Evolutionary conservation across 2,888 invertebrate genomes (phyloP).

Genomic region (Brachyptera risi): DNA sequence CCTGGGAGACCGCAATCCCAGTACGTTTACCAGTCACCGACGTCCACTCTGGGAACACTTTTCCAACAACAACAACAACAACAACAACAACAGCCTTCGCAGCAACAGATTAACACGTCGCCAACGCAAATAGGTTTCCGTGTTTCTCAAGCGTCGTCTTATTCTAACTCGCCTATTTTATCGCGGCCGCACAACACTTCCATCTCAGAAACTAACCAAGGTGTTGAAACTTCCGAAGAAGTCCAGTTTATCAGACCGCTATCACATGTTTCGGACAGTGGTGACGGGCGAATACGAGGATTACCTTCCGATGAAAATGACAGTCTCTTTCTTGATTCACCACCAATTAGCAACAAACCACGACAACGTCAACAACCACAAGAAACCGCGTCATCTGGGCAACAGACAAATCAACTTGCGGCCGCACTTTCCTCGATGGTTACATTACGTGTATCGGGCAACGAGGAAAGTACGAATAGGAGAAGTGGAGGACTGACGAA

Average conservation of each 20-base stretch:
- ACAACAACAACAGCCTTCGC: slow-evolving; percentile 46
- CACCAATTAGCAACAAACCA: slow-evolving; percentile 31
- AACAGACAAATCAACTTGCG: slow-evolving; percentile 33
- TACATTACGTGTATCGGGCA: slow-evolving; percentile 55
- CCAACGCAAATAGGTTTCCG: slow-evolving; percentile 31
- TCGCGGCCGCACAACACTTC: slow-evolving; percentile 37
- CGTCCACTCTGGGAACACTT: slow-evolving; percentile 37
- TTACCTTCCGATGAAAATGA: slow-evolving; percentile 47
- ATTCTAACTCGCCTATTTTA: slow-evolving; percentile 43
- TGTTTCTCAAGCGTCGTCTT: slow-evolving; percentile 42
- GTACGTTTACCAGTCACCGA: slow-evolving; percentile 38
- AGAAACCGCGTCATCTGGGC: slow-evolving; percentile 31
- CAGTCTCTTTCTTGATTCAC: slow-evolving; percentile 30
- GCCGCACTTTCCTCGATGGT: slow-evolving; percentile 44
- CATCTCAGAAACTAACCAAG: slow-evolving; percentile 38
- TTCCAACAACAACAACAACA: slow-evolving; percentile 41
- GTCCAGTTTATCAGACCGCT: slow-evolving; percentile 63
- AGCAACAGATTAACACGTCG: slow-evolving; percentile 39
- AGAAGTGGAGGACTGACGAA: slow-evolving; percentile 44
- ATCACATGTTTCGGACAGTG: slow-evolving; percentile 42
- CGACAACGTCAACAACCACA: slow-evolving; percentile 37
- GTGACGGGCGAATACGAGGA: no score
- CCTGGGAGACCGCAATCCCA: slow-evolving; percentile 24
- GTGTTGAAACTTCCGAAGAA: slow-evolving; percentile 40
- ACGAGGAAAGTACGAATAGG: slow-evolving; percentile 45